Conservation (phyloP, 2,888 invertebrate genomes). For the Mythimna lalbum region DNA sequence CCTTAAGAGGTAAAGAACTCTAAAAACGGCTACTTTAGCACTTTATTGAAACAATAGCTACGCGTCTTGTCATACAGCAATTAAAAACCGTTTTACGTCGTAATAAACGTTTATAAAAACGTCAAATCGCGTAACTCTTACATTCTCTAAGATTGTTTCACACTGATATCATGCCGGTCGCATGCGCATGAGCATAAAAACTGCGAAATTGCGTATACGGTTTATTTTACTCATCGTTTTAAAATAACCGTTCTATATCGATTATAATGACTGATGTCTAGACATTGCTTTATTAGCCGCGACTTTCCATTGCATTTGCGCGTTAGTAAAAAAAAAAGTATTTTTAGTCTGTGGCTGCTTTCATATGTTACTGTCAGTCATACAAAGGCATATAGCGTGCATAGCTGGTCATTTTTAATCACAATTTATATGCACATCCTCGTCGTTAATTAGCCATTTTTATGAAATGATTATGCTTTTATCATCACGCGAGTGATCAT, state of each 20-base stretch:
- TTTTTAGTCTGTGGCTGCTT: conserved; percentile 36
- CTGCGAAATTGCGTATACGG: conserved; percentile 1
- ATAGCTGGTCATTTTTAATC: conserved; percentile 13
- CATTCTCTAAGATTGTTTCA: conserved; percentile 26
- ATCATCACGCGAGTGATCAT: conserved; percentile 32
- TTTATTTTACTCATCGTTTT: conserved; percentile 2
- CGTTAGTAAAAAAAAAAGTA: conserved; percentile 14
- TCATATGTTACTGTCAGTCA: conserved; percentile 46
- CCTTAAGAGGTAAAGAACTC: too few species aligned
- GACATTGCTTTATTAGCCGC: conserved; percentile 18
- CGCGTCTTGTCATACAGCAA: conserved; percentile 5
- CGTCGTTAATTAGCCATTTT: conserved; percentile 32
- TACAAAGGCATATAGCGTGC: conserved; percentile 45
- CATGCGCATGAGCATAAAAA: conserved; percentile 8
- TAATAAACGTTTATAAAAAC: conserved; percentile 12
- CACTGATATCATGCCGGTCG: conserved; percentile 8
- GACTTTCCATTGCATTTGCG: conserved; percentile 37
- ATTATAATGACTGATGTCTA: conserved; percentile 28
- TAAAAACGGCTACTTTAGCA: not conserved
- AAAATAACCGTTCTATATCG: conserved; percentile 28
- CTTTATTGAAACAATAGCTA: conserved; percentile 24
- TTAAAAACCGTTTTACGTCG: conserved; percentile 5
- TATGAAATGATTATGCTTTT: conserved; percentile 25
- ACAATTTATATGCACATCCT: conserved; percentile 37
- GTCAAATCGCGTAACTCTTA: conserved; percentile 33